Conservation (phyloP, 2,888 invertebrate genomes). For the Leptura quadrifasciata region DNA sequence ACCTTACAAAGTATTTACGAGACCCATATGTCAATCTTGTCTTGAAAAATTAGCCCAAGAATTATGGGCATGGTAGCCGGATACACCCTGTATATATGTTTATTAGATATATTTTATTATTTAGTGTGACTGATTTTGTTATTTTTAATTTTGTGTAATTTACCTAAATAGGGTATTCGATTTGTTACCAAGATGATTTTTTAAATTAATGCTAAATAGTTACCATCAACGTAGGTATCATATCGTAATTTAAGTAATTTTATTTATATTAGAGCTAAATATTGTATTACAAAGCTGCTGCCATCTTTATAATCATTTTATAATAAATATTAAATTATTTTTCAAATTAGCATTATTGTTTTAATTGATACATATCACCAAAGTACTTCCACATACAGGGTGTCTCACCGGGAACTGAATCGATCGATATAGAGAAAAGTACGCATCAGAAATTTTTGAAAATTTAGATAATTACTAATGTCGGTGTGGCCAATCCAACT, state of each 20-base stretch:
- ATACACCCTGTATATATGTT: no score
- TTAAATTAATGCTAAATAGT: constrained; percentile 36
- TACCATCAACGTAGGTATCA: constrained; percentile 40
- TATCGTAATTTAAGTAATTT: constrained; percentile 33
- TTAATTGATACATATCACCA: neutral
- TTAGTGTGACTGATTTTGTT: constrained; percentile 44
- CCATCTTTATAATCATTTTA: constrained; percentile 41
- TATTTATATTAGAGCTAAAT: constrained; percentile 42
- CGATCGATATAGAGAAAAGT: no score
- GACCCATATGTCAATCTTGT: no score
- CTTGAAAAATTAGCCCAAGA: no score
- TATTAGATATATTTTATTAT: constrained; percentile 23
- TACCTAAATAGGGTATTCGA: constrained; percentile 16
- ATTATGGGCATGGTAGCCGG: no score
- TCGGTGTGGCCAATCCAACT: no score
- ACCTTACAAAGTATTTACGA: no score
- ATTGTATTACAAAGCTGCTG: constrained; percentile 41
- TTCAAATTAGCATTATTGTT: constrained; percentile 1
- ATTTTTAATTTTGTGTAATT: constrained; percentile 30
- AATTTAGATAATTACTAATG: no score
- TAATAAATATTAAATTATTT: constrained; percentile 37
- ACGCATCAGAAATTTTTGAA: no score
- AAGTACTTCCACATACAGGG: no score
- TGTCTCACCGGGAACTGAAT: no score
- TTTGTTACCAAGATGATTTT: constrained; percentile 28